Evolutionary conservation across 2,888 invertebrate genomes (phyloP).

Genomic region (Lithodes maja): DNA sequence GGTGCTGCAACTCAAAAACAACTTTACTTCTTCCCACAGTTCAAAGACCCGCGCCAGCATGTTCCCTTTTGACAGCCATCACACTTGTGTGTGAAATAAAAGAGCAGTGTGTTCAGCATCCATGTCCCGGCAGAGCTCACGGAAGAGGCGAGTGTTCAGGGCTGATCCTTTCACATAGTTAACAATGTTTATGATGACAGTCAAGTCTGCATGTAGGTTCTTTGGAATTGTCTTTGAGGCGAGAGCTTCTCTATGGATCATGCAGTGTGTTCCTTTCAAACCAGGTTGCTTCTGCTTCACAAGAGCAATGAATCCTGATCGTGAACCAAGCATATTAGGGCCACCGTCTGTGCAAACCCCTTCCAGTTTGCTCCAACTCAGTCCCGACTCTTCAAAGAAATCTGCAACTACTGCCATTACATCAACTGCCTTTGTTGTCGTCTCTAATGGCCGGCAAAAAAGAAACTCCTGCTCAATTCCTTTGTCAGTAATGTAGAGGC

Average conservation of each 20-base stretch:
- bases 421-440: no score
- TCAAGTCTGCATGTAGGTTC: background rate
- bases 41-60: background rate
- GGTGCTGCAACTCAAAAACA: background rate
- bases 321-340: background rate
- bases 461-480: no score
- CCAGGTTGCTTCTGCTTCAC: background rate
- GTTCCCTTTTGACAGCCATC: constrained; percentile 1
- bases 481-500: no score
- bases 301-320: constrained; percentile 4
- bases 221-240: background rate
- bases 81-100: background rate
- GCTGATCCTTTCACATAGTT: background rate
- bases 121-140: background rate
- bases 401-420: no score
- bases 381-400: no score
- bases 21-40: background rate
- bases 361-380: background rate
- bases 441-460: no score
- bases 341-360: constrained; percentile 22
- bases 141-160: background rate
- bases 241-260: background rate
- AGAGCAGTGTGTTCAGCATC: background rate
- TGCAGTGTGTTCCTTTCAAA: background rate
- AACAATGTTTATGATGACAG: background rate